Base-by-base conservation (phyloP, 2,888 invertebrate genomes). In the Rotaria sp. region DNA sequence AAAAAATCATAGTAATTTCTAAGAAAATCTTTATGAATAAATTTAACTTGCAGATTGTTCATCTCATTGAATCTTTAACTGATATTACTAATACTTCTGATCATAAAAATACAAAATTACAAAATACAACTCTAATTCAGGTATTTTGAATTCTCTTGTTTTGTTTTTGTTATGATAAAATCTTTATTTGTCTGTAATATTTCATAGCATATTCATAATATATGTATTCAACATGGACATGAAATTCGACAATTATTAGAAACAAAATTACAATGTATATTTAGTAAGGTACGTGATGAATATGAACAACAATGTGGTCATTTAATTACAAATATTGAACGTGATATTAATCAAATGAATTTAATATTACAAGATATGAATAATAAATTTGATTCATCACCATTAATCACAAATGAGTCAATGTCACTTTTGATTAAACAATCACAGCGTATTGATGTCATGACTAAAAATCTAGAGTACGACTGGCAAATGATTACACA, bases 381-480 rank as follows among this genome's bases (percentile, higher is more conserved):
- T n/a, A 80, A 41, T 45, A 45, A 80, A 45, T 41, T 41, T 45
- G 80, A 80, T 45, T 21, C 80, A 80, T 80, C 80, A n/a, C 13
- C n/a, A n/a, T 15, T 80, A 80, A 38, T 26, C 1, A 80, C n/a
- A n/a, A 80, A 80, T 3, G 80, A 80, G 4, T 45, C 41, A 45
- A 45, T 80, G 15, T 45, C 80, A 45, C 26, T 21, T 67, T 21
- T 67, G 18, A 67, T 67, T 2, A 80, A 80, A 80, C 80, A 45
- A 80, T 26, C n/a, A n/a, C 80, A 80, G 13, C 80, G 80, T 45
- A 45, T 80, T 45, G 80, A 80, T 80, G 80, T 80, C 11, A n/a
- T 80, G 15, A 80, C 26, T 10, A 26, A 80, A n/a, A 80, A 80
- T 15, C 26, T 80, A 45, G 45, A 80, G n/a, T 45, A 80, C 15